Conservation (phyloP, 1,140 invertebrate genomes). For the Heterodera carotae region DNA sequence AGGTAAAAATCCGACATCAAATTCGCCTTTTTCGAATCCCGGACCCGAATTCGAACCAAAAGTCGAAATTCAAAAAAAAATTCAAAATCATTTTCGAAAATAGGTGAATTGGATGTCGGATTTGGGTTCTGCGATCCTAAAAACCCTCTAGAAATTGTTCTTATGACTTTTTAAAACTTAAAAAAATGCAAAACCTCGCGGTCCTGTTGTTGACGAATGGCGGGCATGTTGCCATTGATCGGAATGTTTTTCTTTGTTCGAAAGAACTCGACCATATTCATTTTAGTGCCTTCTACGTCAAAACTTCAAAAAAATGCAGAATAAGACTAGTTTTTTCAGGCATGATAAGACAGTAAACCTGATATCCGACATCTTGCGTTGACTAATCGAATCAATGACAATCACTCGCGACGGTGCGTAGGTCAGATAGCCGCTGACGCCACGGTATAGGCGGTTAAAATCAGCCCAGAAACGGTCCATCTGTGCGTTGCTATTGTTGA, state of each 20-base stretch:
- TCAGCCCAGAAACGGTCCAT: slow-evolving; percentile 23
- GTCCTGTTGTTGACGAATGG: slow-evolving; percentile 19
- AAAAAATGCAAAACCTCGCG: slow-evolving; percentile 6
- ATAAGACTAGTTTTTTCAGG: background rate
- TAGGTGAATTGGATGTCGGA: too few relatives aligned
- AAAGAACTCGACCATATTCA: slow-evolving; percentile 32
- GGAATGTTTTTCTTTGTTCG: slow-evolving; percentile 14
- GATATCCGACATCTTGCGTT: slow-evolving; percentile 6
- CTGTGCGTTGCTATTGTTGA: background rate
- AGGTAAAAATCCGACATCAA: too few relatives aligned
- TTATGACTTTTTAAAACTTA: too few relatives aligned
- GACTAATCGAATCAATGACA: slow-evolving; percentile 30
- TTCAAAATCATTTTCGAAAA: too few relatives aligned
- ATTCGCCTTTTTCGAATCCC: too few relatives aligned
- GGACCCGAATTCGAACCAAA: too few relatives aligned
- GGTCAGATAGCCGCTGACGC: slow-evolving; percentile 30
- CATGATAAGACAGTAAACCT: slow-evolving; percentile 7
- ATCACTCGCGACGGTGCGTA: slow-evolving; percentile 36
- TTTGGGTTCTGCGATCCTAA: too few relatives aligned
- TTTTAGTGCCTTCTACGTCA: slow-evolving; percentile 16
- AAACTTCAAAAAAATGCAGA: slow-evolving; percentile 13
- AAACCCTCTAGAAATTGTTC: background rate
- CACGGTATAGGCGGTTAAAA: slow-evolving; percentile 22
- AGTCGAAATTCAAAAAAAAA: too few relatives aligned
- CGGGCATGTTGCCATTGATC: slow-evolving; percentile 24